Evolutionary conservation across 2,113 vertebrate species (phyloP).

Genomic region (Mormoops blainvillei): DNA sequence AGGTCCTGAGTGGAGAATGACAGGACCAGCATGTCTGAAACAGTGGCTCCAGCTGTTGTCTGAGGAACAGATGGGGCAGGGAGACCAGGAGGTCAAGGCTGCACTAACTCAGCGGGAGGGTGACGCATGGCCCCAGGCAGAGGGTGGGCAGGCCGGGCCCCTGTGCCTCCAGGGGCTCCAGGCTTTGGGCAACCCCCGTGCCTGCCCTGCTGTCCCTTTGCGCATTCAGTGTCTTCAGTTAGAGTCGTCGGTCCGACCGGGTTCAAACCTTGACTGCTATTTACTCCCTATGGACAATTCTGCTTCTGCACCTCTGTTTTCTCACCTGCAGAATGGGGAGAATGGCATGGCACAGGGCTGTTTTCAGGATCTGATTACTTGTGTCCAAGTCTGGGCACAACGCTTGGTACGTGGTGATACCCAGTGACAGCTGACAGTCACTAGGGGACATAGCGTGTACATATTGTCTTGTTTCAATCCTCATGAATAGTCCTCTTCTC

Average conservation of each 20-base stretch:
- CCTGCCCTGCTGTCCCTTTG: too few relatives aligned
- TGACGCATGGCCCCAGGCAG: neutral
- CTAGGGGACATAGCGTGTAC: accelerated
- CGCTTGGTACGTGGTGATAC: neutral
- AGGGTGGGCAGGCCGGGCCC: accelerated
- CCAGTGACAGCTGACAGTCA: neutral
- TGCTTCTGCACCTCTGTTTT: neutral
- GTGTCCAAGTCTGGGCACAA: accelerated
- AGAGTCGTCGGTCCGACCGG: neutral
- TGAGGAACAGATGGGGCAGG: accelerated
- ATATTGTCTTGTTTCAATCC: neutral
- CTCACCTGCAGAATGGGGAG: neutral
- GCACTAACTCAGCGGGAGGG: neutral
- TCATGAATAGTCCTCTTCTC: accelerated
- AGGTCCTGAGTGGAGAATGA: accelerated
- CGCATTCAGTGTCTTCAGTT: neutral
- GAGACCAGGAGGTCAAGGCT: accelerated
- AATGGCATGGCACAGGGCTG: accelerated
- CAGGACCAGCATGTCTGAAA: accelerated
- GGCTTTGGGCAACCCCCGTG: accelerated
- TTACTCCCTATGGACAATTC: neutral
- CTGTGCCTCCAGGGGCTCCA: neutral
- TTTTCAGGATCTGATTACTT: accelerated
- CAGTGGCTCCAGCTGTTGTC: neutral
- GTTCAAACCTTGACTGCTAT: neutral